Conservation (phyloP, 2,888 invertebrate genomes). For the Lissocephala sabroskyi region DNA sequence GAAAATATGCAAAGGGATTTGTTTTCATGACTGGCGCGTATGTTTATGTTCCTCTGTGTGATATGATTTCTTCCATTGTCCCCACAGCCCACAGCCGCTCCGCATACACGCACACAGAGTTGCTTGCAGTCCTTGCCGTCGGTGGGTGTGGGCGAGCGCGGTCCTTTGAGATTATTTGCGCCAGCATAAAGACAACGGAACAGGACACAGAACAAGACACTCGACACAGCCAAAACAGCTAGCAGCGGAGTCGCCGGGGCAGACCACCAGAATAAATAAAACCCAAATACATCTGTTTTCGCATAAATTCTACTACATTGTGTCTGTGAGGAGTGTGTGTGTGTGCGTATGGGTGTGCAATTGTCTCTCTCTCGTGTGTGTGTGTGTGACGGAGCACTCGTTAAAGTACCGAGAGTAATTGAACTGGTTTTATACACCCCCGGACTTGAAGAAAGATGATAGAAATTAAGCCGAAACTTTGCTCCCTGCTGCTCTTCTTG, state of each 20-base stretch:
- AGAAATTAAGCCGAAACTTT: no score
- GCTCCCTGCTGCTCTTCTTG: no score
- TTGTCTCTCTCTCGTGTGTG: no score
- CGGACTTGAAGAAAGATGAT: no score
- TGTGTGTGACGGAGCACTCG: no score
- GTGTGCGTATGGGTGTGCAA: no score
- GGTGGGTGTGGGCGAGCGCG: conserved; percentile 10
- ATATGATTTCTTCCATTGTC: conserved; percentile 55
- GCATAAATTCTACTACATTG: conserved; percentile 46
- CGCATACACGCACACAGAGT: no score
- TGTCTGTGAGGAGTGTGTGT: neutral
- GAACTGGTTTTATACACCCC: no score
- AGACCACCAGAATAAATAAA: conserved; percentile 49
- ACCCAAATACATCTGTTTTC: conserved; percentile 61
- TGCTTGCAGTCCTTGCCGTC: neutral
- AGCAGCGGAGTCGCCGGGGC: neutral
- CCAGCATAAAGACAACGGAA: conserved; percentile 24
- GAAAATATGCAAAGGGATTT: conserved; percentile 66
- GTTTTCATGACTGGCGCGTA: conserved; percentile 55
- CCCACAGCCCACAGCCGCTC: no score
- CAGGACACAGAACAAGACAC: conserved; percentile 8
- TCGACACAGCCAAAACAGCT: neutral
- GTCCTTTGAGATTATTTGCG: conserved; percentile 48
- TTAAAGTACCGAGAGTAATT: no score
- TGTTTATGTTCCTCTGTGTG: conserved; percentile 54